Evolutionary conservation across 2,888 invertebrate genomes (phyloP).

Genomic region (Stenodera caucasica): DNA sequence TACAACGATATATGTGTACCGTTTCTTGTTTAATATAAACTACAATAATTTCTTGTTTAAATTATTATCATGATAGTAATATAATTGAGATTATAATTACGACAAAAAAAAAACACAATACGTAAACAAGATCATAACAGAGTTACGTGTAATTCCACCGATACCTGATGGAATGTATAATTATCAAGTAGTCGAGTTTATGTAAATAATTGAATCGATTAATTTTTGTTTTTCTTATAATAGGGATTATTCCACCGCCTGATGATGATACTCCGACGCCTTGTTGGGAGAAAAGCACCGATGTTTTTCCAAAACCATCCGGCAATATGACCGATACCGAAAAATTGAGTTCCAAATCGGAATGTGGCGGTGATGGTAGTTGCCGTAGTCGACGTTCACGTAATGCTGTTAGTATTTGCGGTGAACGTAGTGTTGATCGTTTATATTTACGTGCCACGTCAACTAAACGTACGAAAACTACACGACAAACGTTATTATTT

Average conservation of each 20-base stretch:
- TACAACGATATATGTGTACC: background rate
- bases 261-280: slow-evolving; percentile 61
- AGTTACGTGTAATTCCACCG: background rate
- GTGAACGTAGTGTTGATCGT: slow-evolving; percentile 73
- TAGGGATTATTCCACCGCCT: slow-evolving; percentile 53
- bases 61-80: background rate
- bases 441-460: slow-evolving; percentile 67
- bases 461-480: slow-evolving; percentile 48
- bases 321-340: slow-evolving; percentile 82
- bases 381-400: slow-evolving; percentile 38
- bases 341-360: slow-evolving; percentile 67
- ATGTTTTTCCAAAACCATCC: slow-evolving; percentile 78
- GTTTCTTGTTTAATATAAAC: background rate
- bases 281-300: slow-evolving; percentile 81
- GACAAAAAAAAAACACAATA: background rate
- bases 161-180: background rate
- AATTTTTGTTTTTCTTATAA: slow-evolving; percentile 29
- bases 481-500: slow-evolving; percentile 69
- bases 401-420: slow-evolving; percentile 57
- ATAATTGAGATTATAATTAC: background rate
- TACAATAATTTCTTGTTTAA: background rate
- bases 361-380: slow-evolving; percentile 58
- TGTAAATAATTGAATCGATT: background rate
- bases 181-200: background rate
- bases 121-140: background rate